Conservation (phyloP, 2,113 vertebrate genomes). For the Rana temporaria region DNA sequence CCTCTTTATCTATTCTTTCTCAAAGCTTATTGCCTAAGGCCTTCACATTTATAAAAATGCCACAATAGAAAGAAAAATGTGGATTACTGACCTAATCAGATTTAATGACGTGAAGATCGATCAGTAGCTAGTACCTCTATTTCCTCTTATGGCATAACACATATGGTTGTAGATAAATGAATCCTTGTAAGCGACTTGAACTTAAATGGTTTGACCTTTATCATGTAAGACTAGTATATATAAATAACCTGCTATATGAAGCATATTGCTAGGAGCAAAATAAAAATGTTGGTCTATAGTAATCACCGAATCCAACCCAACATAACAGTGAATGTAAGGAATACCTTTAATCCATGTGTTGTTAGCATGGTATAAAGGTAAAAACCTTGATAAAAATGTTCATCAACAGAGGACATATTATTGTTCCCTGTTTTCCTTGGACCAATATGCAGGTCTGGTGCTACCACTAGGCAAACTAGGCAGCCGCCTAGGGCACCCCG, state of each 20-base stretch:
- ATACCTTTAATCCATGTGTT: no score
- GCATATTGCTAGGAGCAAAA: background rate
- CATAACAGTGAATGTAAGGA: no score
- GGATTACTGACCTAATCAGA: slow-evolving; percentile 7
- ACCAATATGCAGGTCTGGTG: no score
- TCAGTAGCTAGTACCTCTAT: background rate
- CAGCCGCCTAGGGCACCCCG: no score
- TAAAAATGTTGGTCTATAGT: background rate
- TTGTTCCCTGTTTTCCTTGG: no score
- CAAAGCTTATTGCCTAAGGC: background rate
- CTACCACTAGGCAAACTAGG: no score
- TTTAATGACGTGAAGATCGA: background rate
- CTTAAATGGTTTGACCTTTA: slow-evolving; percentile 22
- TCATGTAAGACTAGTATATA: background rate
- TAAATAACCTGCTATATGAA: background rate
- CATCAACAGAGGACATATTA: no score
- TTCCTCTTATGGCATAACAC: background rate
- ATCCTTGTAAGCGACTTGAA: background rate
- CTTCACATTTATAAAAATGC: background rate
- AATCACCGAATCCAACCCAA: no score
- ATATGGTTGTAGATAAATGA: background rate
- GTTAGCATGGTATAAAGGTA: no score
- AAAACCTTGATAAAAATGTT: no score
- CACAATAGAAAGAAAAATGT: background rate
- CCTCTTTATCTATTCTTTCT: background rate